A percentile compares a stretch with the other conserved stretches of the same genome.
These are phyloP conservation scores for Microtus richardsoni DNA, from an alignment of 2,113 vertebrate species.

Conservation along the genomic window DNA sequence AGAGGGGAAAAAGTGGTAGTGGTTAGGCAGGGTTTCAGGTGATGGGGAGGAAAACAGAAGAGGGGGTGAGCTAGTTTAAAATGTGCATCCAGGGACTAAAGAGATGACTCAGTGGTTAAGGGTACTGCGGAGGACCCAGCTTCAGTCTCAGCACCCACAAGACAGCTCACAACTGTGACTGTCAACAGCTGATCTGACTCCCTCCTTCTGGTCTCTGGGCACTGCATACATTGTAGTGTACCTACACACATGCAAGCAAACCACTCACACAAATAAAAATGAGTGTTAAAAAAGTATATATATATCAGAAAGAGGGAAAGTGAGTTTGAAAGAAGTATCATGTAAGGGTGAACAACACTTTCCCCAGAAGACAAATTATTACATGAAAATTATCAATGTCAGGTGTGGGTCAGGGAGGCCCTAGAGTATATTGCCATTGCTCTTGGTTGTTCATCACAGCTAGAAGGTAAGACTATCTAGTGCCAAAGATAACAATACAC, in stretches of 20 bases:
- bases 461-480: neutral
- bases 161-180: neutral
- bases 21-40: neutral
- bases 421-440: neutral
- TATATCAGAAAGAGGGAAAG: neutral
- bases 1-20: neutral
- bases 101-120: neutral
- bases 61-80: neutral
- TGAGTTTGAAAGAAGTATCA: neutral
- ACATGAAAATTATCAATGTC: neutral
- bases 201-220: neutral
- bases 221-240: neutral
- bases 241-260: neutral
- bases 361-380: neutral
- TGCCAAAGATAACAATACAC: neutral
- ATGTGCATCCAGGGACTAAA: too few species aligned
- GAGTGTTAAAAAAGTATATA: neutral
- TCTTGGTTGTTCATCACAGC: neutral
- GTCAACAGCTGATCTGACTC: neutral
- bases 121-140: neutral
- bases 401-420: neutral
- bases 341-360: neutral
- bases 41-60: neutral
- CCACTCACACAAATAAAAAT: neutral
- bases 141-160: neutral